Percentiles rank a stretch among this genome's conserved stretches.
These are phyloP conservation scores for Pseudotriccus pelzelni DNA, from an alignment of 2,797 vertebrate species.

Conservation along the genomic window DNA sequence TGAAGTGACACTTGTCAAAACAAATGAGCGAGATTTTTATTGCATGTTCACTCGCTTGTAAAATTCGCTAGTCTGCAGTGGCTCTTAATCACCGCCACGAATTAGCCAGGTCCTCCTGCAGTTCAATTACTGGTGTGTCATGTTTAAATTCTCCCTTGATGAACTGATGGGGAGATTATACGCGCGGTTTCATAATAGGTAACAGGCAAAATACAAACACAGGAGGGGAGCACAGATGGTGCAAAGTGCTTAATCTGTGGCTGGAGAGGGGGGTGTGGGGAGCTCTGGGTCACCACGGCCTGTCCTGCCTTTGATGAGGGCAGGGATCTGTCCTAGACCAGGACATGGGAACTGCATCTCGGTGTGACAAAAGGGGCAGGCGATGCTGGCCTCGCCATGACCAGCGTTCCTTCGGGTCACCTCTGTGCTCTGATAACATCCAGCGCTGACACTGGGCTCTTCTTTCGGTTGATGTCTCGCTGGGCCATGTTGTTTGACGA, in stretches of 20 bases:
- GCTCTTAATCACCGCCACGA: conserved; percentile 30
- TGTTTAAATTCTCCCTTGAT: conserved; percentile 48
- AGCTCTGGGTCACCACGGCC: not conserved
- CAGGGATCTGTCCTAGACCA: not conserved
- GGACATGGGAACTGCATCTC: accelerated
- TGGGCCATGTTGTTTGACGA: not conserved
- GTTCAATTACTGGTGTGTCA: conserved; percentile 55
- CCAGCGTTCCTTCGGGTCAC: accelerated
- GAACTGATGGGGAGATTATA: not conserved
- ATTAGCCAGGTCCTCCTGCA: conserved; percentile 59
- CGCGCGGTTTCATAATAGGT: not conserved
- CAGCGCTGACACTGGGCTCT: accelerated
- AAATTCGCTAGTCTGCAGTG: conserved; percentile 52
- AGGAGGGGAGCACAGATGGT: not conserved
- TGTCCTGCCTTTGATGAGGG: not conserved
- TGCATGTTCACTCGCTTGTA: conserved; percentile 38
- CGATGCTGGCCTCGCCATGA: accelerated
- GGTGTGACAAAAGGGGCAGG: accelerated
- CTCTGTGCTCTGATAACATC: accelerated
- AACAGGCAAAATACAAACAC: not conserved
- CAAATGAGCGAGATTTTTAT: conserved; percentile 38
- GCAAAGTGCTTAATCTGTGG: not conserved
- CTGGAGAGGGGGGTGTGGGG: not conserved
- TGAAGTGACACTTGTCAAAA: conserved; percentile 52
- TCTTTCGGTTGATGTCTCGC: not conserved